Evolutionary conservation across 2,888 invertebrate species (phyloP), one percentile per base, ranked within the genome.

Genomic region (Microctonus hyperodae): DNA sequence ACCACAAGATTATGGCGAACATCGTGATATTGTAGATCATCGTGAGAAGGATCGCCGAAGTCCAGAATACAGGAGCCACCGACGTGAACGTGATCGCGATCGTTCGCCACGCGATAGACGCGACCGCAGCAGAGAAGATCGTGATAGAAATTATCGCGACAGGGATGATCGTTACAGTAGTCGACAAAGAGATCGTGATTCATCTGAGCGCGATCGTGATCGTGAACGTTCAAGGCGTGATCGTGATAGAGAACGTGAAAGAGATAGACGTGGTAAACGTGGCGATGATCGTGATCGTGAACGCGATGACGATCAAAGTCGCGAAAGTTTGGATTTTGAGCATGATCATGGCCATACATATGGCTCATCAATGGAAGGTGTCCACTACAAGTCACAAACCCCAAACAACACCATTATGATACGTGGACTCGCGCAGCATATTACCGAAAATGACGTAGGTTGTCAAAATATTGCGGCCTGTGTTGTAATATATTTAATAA

Each of bases 381-480:
- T 87, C 60, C 86, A 86, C 70, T 88, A 88, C 78, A 86, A 87
- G 73, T 86, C 86, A 63, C 87, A 88, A 79, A 86, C 86, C 40
- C 90, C 90, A 1, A 88, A 89, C 76, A 91, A 90, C 81, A 92
- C 92, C 65, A 90, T 92, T 65, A 91, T 92, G 86, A 90, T 92
- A 71, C 86, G 91, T 74, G 92, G 92, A 65, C 85, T 93, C 65
- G 90, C 91, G 25, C 89, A 90, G 74, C 91, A 92, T 80, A 90
- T 92, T 69, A 90, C 91, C 13, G 92, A 92, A 84, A 90, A 90
- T 82, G 92, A 92, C 85, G 91, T 91, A 87, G 86, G 89, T 86
- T 78, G 70, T 74, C 74, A 61, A 68, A n/a, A 55, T 65, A 44
- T 60, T 51, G 56, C 33, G 28, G 56, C 55, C 51, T 37, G 50